Conservation (phyloP, 2,113 vertebrate genomes). For the Aspidoscelis tigris region DNA sequence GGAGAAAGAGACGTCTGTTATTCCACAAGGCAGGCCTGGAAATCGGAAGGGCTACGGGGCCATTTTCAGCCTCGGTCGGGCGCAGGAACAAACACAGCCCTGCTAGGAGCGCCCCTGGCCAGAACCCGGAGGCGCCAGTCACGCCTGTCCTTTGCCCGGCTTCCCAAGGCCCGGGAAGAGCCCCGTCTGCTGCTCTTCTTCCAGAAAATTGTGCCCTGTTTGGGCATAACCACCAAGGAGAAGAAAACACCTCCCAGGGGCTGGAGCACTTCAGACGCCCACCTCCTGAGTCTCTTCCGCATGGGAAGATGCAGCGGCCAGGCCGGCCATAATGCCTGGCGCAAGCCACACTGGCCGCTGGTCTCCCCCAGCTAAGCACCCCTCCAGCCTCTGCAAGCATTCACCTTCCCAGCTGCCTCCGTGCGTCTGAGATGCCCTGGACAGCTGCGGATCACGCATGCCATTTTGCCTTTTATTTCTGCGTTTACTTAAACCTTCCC, state of each 20-base stretch:
- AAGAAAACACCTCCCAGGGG: no score
- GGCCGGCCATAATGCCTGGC: not conserved
- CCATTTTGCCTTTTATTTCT: not conserved
- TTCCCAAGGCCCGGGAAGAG: not conserved
- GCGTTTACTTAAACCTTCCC: not conserved
- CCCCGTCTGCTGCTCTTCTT: not conserved
- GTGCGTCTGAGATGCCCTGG: not conserved
- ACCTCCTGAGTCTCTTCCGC: not conserved
- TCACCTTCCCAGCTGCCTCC: not conserved
- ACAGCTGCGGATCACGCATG: not conserved
- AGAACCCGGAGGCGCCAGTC: not conserved
- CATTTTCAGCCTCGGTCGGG: not conserved
- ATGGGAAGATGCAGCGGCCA: not conserved
- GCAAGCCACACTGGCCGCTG: no score
- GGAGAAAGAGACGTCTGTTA: conserved; percentile 25
- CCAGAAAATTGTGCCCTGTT: not conserved
- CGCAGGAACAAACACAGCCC: conserved; percentile 1
- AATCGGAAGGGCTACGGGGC: conserved; percentile 1
- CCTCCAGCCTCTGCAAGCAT: not conserved
- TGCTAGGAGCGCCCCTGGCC: not conserved
- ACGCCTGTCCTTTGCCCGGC: not conserved
- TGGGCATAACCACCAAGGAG: not conserved
- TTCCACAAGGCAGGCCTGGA: conserved; percentile 31
- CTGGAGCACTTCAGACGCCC: not conserved
- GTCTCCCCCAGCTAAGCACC: no score